Evolutionary conservation across 30 jellyfish, hydroid and myxozoan genomes (phyloP).

Genomic region (Turritopsis dohrnii): DNA sequence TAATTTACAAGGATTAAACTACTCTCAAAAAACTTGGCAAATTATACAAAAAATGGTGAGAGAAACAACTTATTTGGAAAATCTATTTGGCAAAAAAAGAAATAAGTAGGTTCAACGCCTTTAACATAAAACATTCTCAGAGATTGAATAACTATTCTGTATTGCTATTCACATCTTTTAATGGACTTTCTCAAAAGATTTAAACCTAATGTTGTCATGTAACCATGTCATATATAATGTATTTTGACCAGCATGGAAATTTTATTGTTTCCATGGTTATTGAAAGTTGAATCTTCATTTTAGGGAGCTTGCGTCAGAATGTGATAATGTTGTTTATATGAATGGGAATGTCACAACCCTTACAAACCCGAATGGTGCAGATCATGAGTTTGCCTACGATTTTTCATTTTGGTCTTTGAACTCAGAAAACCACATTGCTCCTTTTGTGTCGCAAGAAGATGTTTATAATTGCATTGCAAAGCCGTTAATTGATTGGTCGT

Average conservation of each 20-base stretch:
- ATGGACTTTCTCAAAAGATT: background rate
- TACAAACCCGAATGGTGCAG: slow-evolving; percentile 41
- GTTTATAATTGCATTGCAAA: slow-evolving; percentile 59
- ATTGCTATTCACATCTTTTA: too few relatives aligned
- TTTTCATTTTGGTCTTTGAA: slow-evolving; percentile 75
- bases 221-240: too few relatives aligned
- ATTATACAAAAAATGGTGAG: too few relatives aligned
- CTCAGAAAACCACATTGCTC: slow-evolving; percentile 23
- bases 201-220: background rate
- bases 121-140: too few relatives aligned
- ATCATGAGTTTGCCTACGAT: slow-evolving; percentile 66
- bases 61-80: too few relatives aligned
- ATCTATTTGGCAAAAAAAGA: too few relatives aligned
- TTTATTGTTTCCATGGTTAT: background rate
- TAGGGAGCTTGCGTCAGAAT: slow-evolving; percentile 18
- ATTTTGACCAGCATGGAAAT: too few relatives aligned
- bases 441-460: slow-evolving; percentile 58
- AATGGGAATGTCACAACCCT: slow-evolving; percentile 35
- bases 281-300: too few relatives aligned
- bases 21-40: too few relatives aligned
- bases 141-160: background rate
- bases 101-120: too few relatives aligned
- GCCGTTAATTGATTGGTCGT: slow-evolving; percentile 70
- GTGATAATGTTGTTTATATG: slow-evolving; percentile 48
- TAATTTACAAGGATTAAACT: too few relatives aligned